A percentile compares a stretch with the other conserved stretches of the same genome.
Conservation (phyloP, 1,140 invertebrate species). For the Phymastichus coffea region DNA sequence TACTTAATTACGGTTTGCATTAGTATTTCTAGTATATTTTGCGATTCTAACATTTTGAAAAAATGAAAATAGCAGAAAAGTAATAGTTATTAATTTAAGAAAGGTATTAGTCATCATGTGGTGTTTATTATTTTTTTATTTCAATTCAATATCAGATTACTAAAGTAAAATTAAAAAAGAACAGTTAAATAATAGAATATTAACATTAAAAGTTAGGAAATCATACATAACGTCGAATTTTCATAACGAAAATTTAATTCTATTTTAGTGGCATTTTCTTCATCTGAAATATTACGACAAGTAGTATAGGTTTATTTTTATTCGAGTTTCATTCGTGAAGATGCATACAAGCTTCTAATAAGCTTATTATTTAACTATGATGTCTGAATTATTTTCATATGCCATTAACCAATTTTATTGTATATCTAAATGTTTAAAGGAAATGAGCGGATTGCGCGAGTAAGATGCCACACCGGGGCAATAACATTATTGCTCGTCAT, state of each 20-base stretch:
- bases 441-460: conserved; percentile 1
- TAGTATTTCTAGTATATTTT: too few relatives aligned
- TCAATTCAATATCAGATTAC: conserved; percentile 9
- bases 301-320: conserved; percentile 18
- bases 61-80: conserved; percentile 2
- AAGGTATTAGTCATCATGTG: too few relatives aligned
- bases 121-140: too few relatives aligned
- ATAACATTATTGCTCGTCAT: too few relatives aligned
- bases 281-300: conserved; percentile 31
- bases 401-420: too few relatives aligned
- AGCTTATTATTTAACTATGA: too few relatives aligned
- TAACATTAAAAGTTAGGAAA: conserved; percentile 37
- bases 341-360: conserved; percentile 32
- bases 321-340: conserved; percentile 23
- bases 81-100: conserved; percentile 13
- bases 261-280: conserved; percentile 23
- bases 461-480: not conserved
- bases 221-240: conserved; percentile 35
- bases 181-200: conserved; percentile 30
- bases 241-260: conserved; percentile 23
- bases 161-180: conserved; percentile 25
- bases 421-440: too few relatives aligned
- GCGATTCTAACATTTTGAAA: not conserved
- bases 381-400: too few relatives aligned
- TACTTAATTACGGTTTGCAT: too few relatives aligned